phyloP scores from a whole-genome alignment of 2,797 vertebrate species.

The Sitta carolinensis region DNA sequence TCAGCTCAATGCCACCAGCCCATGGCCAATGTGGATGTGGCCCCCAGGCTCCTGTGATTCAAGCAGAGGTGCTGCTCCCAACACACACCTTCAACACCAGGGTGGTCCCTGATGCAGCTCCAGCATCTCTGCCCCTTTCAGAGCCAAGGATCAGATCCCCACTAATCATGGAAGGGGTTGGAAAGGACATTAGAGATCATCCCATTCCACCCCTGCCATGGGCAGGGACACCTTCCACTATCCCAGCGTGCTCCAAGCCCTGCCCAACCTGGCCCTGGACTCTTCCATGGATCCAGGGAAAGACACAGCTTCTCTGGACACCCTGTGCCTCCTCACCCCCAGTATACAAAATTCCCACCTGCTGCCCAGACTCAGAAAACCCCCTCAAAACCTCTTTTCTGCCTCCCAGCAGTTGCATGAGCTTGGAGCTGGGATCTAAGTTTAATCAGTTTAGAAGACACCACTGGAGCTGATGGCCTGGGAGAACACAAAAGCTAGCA shows the following conservation, averaged over 20 bases:
- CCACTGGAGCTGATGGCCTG: accelerated
- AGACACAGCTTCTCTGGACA: not conserved
- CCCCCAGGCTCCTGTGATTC: accelerated
- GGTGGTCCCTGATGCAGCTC: accelerated
- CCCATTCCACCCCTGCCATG: not conserved
- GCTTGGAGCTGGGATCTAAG: not conserved
- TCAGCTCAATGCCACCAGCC: not conserved
- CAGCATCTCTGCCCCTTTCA: not conserved
- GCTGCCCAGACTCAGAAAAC: not conserved
- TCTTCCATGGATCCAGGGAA: not conserved
- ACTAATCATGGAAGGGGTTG: no score
- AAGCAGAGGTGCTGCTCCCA: not conserved
- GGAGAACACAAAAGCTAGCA: not conserved
- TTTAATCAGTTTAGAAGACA: not conserved
- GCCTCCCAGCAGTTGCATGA: not conserved
- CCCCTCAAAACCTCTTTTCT: accelerated
- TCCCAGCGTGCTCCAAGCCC: not conserved
- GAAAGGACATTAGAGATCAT: not conserved
- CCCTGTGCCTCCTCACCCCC: not conserved
- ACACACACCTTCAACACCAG: not conserved
- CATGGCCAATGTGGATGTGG: accelerated
- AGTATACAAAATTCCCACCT: not conserved
- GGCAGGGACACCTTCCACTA: accelerated
- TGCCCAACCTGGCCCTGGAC: accelerated
- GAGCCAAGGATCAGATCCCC: not conserved